Evolutionary conservation across 2,797 vertebrate genomes (phyloP), one percentile per base, ranked within the genome.

Genomic region (Vultur gryphus): DNA sequence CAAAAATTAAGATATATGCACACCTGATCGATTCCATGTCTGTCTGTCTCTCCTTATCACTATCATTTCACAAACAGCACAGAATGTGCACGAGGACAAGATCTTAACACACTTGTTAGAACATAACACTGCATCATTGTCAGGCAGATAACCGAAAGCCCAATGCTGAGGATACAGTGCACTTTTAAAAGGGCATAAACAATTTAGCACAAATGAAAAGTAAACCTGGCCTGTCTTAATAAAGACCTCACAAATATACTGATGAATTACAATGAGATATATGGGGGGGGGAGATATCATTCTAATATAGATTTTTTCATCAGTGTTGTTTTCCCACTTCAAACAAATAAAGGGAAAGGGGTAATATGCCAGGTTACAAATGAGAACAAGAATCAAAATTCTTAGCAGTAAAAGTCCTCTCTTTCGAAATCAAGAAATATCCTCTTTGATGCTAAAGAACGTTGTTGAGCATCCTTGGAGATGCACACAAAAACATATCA

Each of bases 151-250:
- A 95, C 87, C 1, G 1, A 91, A 95, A 96, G 73, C 81, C 82
- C 85, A 93, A 10, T 44, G 88, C 70, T 95, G 91, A 95, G 76
- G 81, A 95, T 96, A 87, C 46, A 83, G 33, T 55, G 70, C 89
- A 93, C 67, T 91, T 76, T 95, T 77, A 90, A 96, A 97, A 95
- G 64, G 78, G 70, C 91, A 94, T 85, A 87, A 96, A 93, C 54
- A 75, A 96, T 94, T 88, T 82, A 97, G 90, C 90, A 92, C 75
- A 90, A 97, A 93, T 92, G 93, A 97, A 94, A 97, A 97, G 93
- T 91, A 96, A 90, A 93, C 95, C 87, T 87, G 13, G 28, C 87
- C 59, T 96, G 87, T 88, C 94, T 96, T 97, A 95, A 94, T 95
- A 96, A 97, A 97, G 95, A 87, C 58, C 91, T 91, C 91, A 92